Conservation (phyloP, 2,888 invertebrate species). For the Drosophila melanosoma region DNA sequence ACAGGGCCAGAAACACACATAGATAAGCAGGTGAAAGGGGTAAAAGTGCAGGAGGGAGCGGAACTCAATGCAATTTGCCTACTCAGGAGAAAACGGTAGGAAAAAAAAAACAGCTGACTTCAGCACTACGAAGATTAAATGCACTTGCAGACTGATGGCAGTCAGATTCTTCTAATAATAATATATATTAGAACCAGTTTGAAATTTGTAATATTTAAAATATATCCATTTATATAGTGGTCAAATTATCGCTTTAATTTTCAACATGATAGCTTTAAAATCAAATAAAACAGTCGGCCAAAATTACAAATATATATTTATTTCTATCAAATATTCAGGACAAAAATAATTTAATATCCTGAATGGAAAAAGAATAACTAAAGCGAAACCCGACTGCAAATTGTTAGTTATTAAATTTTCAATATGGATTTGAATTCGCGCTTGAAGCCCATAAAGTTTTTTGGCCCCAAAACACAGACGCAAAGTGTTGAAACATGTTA, state of each 20-base stretch:
- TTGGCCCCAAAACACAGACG: constrained; percentile 49
- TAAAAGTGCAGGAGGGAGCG: constrained; percentile 1
- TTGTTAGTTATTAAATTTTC: constrained; percentile 79
- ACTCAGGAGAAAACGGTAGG: constrained; percentile 26
- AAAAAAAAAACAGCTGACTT: neutral
- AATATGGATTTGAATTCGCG: constrained; percentile 70
- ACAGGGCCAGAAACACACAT: no score
- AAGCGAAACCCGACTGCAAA: constrained; percentile 48
- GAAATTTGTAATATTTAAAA: no score
- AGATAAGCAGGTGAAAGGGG: constrained; percentile 2
- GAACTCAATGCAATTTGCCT: constrained; percentile 48
- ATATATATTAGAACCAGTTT: neutral
- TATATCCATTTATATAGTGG: neutral
- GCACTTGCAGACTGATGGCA: neutral
- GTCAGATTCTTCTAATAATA: neutral
- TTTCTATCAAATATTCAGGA: neutral
- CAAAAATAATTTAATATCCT: neutral
- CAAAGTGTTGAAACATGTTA: constrained; percentile 78
- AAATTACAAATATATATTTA: neutral
- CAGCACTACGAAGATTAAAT: neutral
- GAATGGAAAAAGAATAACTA: constrained; percentile 10
- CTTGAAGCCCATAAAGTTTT: constrained; percentile 35
- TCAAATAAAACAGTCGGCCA: neutral
- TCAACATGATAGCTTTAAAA: neutral
- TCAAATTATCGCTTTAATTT: neutral